Evolutionary conservation across 2,113 vertebrate genomes (phyloP), one percentile per base, ranked within the genome.

Genomic region (Phocoena phocoena): DNA sequence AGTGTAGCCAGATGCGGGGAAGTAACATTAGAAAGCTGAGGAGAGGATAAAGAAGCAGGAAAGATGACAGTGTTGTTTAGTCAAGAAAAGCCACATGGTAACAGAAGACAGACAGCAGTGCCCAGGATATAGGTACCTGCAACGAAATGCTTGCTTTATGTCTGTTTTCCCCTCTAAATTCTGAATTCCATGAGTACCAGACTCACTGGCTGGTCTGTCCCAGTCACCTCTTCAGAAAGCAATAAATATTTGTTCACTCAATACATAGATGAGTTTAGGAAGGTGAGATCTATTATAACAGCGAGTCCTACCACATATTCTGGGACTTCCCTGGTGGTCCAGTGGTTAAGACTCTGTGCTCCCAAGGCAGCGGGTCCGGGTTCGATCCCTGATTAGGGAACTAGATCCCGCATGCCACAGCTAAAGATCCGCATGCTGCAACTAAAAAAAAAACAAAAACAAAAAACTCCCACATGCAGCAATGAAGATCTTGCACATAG

Each of bases 221-320:
- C 53, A 53, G 60, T 33, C 31, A 50, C 33, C 58, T 47, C 58
- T 82, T 95, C 65, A 94, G n/a, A 85, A 88, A 94, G 25, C 58
- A 95, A 50, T 58, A 95, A 76, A 36, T 68, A 85, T 89, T 55
- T 92, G 31, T 76, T 92, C 65, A 62, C 38, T 80, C 67, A 85
- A 31, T 53, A 80, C 33, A 83, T 44, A 93, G 47, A 70, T 63
- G 26, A 94, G 83, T 80, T 81, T 80, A 67, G 65, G 74, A 91
- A 47, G 20, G 9, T 44, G 11, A 4, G 14, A 62, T 28, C 77
- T 80, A 60, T 50, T 60, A 50, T 41, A 88, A 88, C 13, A 73
- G 23, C 33, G 70, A 84, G 47, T 44, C 28, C 33, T 38, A 67
- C 8, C n/a, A 33, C 21, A 26, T 41, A 44, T 20, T 10, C 47